phyloP scores from a whole-genome alignment of 2,113 vertebrate species.

The Centropus bengalensis region DNA sequence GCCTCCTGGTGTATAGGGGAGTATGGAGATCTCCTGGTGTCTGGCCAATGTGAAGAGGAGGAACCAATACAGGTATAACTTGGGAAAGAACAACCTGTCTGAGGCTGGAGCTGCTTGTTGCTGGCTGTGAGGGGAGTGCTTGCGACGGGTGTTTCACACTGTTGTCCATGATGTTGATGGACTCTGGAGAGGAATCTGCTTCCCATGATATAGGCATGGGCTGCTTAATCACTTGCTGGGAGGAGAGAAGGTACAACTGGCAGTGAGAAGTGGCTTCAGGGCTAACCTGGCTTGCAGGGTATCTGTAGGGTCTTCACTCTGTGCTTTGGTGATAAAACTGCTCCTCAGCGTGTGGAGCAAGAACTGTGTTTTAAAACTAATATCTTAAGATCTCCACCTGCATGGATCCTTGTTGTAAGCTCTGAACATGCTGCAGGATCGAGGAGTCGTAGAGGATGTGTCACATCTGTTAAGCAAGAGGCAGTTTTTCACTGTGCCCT shows the following conservation, averaged over 20 bases:
- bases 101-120: neutral
- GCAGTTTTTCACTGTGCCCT: neutral
- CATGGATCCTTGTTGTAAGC: neutral
- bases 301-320: neutral
- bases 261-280: neutral
- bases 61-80: slow-evolving; percentile 93
- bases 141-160: neutral
- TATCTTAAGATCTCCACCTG: neutral
- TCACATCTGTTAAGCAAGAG: neutral
- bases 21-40: slow-evolving; percentile 96
- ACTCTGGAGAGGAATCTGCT: neutral
- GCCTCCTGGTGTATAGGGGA: slow-evolving; percentile 99
- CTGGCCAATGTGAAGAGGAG: slow-evolving; percentile 97
- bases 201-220: neutral
- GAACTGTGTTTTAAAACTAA: neutral
- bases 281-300: neutral
- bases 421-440: neutral
- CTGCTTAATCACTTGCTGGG: neutral
- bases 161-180: neutral
- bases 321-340: neutral
- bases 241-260: neutral
- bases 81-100: neutral
- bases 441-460: neutral
- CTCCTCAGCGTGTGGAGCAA: neutral
- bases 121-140: neutral